Base-by-base conservation (phyloP, 1,140 invertebrate genomes). In the Drosophila bifasciata region DNA sequence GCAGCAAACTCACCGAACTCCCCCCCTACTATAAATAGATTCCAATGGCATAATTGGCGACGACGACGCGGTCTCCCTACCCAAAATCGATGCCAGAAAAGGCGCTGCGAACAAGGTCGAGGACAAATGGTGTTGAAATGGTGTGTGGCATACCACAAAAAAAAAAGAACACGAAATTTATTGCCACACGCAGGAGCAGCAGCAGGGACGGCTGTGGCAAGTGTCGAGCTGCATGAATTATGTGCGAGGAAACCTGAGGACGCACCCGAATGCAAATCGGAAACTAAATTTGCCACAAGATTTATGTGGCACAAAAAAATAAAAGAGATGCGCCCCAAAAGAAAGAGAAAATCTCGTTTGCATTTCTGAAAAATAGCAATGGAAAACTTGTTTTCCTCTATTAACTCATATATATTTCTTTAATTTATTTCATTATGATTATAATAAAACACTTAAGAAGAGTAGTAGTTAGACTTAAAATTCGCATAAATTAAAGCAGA, bases 61-160 rank as follows among this genome's bases (percentile, higher is more conserved):
- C 74, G 58, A 76, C 74, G 60, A 63, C 23, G 76, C 60, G 56
- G 70, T 71, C 81, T 67, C 56, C 67, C 51, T 67, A 69, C 59
- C 56, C 77, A 78, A 86, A 36, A 85, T 86, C 81, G 68, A 85
- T 86, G 81, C 56, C 69, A 70, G n/a, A n/a, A 66, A 80, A 78
- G 5, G 11, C 57, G 63, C 63, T 53, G 61, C 48, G 50, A 76
- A 73, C 81, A 85, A 86, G 80, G 81, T 77, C 81, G 68, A 63
- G 71, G 80, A 71, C 76, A 76, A 61, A 64, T 56, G 64, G 25
- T 36, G 67, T 36, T 62, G 57, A 55, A 55, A 66, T n/a, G n/a
- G n/a, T n/a, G 28, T 66, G 51, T 7, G 21, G 48, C 25, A 53
- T 5, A 36, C 32, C 32, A 36, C 52, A 19, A 45, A 60, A 25